These are phyloP conservation scores for Papilio aristodemus DNA, from an alignment of 1,140 invertebrate genomes.

Conservation along the genomic window DNA sequence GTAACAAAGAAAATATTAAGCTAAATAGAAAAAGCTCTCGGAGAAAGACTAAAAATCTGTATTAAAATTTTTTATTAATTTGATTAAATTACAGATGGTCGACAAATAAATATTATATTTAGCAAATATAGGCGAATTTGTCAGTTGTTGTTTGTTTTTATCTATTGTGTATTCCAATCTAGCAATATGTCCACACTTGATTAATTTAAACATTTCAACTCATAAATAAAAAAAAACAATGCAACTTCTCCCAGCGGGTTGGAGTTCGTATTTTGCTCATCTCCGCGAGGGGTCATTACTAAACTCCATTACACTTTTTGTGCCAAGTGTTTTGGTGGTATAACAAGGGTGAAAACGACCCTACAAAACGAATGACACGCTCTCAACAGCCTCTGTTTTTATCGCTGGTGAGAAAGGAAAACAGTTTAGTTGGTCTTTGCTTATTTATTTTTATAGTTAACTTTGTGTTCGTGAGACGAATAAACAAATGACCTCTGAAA, in stretches of 20 bases:
- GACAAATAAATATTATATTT: too few species aligned
- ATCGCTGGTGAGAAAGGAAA: constrained; percentile 55
- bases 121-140: too few species aligned
- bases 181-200: constrained; percentile 7
- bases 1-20: too few species aligned
- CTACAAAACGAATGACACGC: constrained; percentile 73
- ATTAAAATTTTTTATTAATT: too few species aligned
- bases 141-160: background rate
- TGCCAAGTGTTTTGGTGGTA: constrained; percentile 75
- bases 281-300: constrained; percentile 71
- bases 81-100: too few species aligned
- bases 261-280: constrained; percentile 58
- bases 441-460: constrained; percentile 3
- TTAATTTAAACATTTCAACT: constrained; percentile 1
- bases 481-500: too few species aligned
- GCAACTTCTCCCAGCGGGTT: constrained; percentile 57
- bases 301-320: constrained; percentile 77
- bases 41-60: too few species aligned
- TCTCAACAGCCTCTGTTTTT: constrained; percentile 63
- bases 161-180: background rate
- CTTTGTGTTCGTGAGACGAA: background rate
- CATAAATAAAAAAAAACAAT: constrained; percentile 50
- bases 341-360: constrained; percentile 78
- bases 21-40: too few species aligned
- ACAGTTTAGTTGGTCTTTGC: constrained; percentile 44